Base-by-base conservation (phyloP, 2,797 vertebrate genomes). In the Pithecia hirsuta region DNA sequence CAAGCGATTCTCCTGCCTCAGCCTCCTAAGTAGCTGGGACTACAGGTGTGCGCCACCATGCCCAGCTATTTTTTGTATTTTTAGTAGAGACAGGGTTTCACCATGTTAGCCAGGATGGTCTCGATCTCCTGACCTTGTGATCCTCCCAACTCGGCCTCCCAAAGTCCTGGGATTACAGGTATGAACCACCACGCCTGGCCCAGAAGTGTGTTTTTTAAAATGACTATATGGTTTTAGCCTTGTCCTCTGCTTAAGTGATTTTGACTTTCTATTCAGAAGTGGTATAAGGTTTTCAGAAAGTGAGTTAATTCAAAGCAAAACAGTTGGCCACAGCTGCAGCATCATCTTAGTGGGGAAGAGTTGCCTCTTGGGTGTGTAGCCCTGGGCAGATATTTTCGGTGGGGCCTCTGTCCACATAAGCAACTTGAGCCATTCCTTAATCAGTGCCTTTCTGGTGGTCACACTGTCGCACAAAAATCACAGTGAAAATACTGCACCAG, bases 281-380 rank as follows among this genome's bases (percentile, higher is more conserved):
- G 1, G 4, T 7, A 1, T 72, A 57, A 86, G 24, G 0, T 30
- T 64, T 93, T 93, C 48, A 41, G 86, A 48, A 74, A 59, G 36
- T 2, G 5, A 72, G n/a, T n/a, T 44, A 39, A 75, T 33, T 11
- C 22, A 48, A 64, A 78, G 52, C 57, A 14, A 81, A 39, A 24
- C 3, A 17, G 46, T 0, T 36, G 19, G 1, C 0, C 6, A 2
- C 1, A 2, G n/a, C 39, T n/a, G 4, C 5, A 26, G 50, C 20
- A 26, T 28, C 17, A 4, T 26, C 28, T 0, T 11, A 19, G 33
- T 24, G 19, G 57, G 24, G 39, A 44, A 7, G 26, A 57, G 33
- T 10, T 7, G 19, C 10, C 22, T 12, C 7, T 2, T 2, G 8
- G 8, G 26, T 5, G 39, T 50, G 48, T 55, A 36, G 59, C n/a